A percentile compares a stretch with the other conserved stretches of the same genome.
phyloP scores from a whole-genome alignment of 2,113 vertebrate species.

The Rhodinocichla rosea region DNA sequence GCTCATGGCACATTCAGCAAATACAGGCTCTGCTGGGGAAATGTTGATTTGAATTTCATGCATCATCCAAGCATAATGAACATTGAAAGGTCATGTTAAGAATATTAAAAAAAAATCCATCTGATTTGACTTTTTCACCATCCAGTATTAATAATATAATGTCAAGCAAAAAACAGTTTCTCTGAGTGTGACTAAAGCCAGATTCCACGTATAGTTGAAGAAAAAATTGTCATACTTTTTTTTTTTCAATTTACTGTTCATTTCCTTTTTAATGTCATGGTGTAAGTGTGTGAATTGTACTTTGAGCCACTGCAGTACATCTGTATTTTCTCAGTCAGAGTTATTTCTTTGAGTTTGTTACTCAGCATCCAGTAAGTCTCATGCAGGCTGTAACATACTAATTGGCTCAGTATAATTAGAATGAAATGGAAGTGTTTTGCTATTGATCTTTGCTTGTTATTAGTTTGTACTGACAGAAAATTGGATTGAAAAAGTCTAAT shows the following conservation, averaged over 20 bases:
- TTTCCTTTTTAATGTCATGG: neutral
- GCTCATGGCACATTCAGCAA: neutral
- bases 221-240: neutral
- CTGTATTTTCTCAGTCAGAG: neutral
- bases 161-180: neutral
- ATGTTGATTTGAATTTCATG: conserved; percentile 7
- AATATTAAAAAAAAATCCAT: neutral
- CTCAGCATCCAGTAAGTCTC: neutral
- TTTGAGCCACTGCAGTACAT: neutral
- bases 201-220: neutral
- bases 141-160: neutral
- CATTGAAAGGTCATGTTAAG: neutral
- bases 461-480: neutral
- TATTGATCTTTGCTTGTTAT: neutral
- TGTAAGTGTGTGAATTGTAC: neutral
- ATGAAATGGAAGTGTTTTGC: neutral
- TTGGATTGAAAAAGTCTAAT: neutral
- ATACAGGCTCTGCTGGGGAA: neutral
- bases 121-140: conserved; percentile 11
- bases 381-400: neutral
- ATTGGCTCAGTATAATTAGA: neutral
- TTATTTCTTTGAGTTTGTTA: neutral
- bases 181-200: neutral
- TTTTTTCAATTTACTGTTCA: neutral
- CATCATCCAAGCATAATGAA: neutral